A percentile compares a stretch with the other conserved stretches of the same genome.
Conservation (phyloP, 2,113 vertebrate species). For the Pungitius pungitius region DNA sequence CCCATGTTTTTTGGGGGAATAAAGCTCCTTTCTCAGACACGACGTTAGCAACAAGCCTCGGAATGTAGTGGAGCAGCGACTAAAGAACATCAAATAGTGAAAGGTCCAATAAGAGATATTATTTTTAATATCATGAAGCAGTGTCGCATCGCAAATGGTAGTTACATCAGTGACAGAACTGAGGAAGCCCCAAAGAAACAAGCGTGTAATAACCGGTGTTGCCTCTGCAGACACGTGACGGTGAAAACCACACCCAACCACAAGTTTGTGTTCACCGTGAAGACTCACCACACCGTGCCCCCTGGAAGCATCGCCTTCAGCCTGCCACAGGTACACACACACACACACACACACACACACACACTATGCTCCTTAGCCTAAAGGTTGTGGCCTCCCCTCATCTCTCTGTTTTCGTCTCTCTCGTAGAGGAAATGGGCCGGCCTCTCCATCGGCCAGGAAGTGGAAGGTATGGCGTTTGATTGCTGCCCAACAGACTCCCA, state of each 20-base stretch:
- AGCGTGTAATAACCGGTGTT: neutral
- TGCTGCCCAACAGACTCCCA: neutral
- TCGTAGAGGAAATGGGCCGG: conserved; percentile 96
- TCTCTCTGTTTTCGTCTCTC: conserved; percentile 46
- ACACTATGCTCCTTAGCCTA: neutral
- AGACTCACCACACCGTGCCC: conserved; percentile 88
- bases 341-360: conserved; percentile 16
- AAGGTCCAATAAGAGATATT: too few species aligned
- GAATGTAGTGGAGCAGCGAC: neutral
- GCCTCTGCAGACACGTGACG: conserved; percentile 85
- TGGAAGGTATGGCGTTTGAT: conserved; percentile 84
- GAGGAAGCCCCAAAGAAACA: neutral
- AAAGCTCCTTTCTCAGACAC: neutral
- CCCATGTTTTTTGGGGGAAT: neutral
- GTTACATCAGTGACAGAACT: neutral
- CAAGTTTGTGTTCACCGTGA: conserved; percentile 92
- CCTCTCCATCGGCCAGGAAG: conserved; percentile 96
- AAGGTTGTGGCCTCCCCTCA: neutral
- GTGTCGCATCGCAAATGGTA: neutral
- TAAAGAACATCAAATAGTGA: neutral
- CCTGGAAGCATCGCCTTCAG: conserved; percentile 95
- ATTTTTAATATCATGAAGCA: neutral
- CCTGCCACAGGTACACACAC: conserved; percentile 89
- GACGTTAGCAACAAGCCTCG: neutral
- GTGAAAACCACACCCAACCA: conserved; percentile 95